These are phyloP conservation scores for Rotaria magnacalcarata DNA, from an alignment of 2,888 invertebrate species.

Conservation along the genomic window DNA sequence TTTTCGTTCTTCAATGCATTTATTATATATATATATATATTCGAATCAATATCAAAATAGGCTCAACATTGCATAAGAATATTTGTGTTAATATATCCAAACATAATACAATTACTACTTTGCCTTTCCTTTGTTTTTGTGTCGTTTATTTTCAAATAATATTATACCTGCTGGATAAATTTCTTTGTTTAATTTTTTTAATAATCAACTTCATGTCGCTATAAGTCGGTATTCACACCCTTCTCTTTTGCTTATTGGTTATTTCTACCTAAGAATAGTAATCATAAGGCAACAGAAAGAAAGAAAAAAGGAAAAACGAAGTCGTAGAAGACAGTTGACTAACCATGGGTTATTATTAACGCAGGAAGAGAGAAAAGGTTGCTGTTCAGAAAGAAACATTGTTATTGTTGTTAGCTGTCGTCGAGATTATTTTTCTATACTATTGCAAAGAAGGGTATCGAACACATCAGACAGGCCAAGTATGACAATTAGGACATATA, in stretches of 20 bases:
- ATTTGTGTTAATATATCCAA: neutral
- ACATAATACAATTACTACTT: neutral
- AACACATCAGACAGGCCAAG: neutral
- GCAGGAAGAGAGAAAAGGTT: neutral
- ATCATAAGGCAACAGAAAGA: neutral
- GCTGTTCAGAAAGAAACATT: neutral
- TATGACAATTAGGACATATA: neutral
- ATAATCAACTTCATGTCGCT: neutral
- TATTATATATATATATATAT: neutral
- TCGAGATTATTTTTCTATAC: neutral
- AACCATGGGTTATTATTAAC: neutral
- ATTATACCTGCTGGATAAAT: neutral
- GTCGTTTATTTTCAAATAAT: neutral
- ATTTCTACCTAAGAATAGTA: neutral
- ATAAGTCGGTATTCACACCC: neutral
- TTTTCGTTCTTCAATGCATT: neutral
- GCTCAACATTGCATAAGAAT: conserved; percentile 1
- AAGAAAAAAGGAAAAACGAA: neutral
- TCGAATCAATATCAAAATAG: neutral
- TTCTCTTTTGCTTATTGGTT: neutral
- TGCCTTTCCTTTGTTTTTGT: neutral
- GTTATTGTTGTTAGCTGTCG: neutral
- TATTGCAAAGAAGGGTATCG: neutral
- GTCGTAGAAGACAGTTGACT: neutral
- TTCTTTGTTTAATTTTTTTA: neutral